These are phyloP conservation scores for Dendrocincla fuliginosa DNA, from an alignment of 2,797 vertebrate species.

Conservation along the genomic window DNA sequence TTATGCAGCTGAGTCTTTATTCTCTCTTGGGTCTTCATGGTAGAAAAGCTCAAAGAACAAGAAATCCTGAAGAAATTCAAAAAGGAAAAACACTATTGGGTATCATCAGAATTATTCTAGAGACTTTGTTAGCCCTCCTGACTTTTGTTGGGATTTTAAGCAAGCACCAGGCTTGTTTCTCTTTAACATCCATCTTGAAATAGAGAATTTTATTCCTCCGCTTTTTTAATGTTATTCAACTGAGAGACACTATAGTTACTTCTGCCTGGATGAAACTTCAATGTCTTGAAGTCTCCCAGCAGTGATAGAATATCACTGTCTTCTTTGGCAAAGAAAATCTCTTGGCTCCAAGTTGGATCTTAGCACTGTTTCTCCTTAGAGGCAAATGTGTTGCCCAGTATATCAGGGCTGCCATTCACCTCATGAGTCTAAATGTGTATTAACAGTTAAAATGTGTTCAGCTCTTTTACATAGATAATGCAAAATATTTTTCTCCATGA, in stretches of 20 bases:
- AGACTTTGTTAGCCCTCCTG: neutral
- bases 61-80: conserved; percentile 2
- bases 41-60: neutral
- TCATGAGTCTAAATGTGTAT: neutral
- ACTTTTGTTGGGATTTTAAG: neutral
- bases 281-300: neutral
- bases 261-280: neutral
- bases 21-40: neutral
- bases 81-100: neutral
- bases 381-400: fast-evolving
- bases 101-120: neutral
- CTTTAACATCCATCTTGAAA: neutral
- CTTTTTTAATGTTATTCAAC: neutral
- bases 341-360: neutral
- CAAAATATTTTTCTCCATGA: neutral
- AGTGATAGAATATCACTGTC: neutral
- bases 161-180: neutral
- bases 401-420: neutral
- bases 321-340: neutral
- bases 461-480: neutral
- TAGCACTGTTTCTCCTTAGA: neutral
- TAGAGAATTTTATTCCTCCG: neutral
- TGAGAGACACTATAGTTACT: neutral
- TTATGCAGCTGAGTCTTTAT: conserved; percentile 11
- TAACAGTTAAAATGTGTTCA: neutral